Percentiles rank a stretch among this genome's conserved stretches.
Conservation (phyloP, 2,113 vertebrate species). For the Mionectes macconnelli region DNA sequence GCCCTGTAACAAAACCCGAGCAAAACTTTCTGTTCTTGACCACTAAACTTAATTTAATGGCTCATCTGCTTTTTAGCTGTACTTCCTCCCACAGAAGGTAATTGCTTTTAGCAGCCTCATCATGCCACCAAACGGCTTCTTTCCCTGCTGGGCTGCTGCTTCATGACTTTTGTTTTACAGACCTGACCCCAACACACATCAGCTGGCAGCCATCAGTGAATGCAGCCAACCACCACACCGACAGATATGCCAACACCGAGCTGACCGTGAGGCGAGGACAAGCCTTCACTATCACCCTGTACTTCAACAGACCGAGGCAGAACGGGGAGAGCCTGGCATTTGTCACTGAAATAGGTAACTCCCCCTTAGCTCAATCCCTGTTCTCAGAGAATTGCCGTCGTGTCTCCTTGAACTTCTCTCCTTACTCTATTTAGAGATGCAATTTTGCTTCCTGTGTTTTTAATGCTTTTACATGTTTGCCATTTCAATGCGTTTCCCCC, state of each 20-base stretch:
- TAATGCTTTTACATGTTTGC: neutral
- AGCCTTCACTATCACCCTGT: constrained; percentile 52
- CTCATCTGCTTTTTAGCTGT: neutral
- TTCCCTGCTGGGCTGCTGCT: neutral
- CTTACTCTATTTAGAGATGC: neutral
- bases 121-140: neutral
- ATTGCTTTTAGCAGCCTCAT: neutral
- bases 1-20: neutral
- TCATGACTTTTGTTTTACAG: neutral
- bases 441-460: neutral
- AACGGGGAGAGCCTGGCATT: constrained; percentile 65
- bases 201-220: constrained; percentile 71
- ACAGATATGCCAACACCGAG: constrained; percentile 53
- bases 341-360: constrained; percentile 74
- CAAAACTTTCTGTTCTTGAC: neutral
- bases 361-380: neutral
- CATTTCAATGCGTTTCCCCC: neutral
- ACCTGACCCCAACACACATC: constrained; percentile 59
- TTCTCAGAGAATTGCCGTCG: neutral
- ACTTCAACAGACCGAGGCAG: constrained; percentile 57
- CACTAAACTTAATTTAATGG: neutral
- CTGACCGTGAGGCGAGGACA: constrained; percentile 73
- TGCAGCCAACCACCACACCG: constrained; percentile 57
- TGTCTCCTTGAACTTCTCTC: neutral
- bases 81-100: neutral